These are phyloP conservation scores for Tridacna crocea DNA, from an alignment of 2,888 invertebrate species.

Conservation along the genomic window DNA sequence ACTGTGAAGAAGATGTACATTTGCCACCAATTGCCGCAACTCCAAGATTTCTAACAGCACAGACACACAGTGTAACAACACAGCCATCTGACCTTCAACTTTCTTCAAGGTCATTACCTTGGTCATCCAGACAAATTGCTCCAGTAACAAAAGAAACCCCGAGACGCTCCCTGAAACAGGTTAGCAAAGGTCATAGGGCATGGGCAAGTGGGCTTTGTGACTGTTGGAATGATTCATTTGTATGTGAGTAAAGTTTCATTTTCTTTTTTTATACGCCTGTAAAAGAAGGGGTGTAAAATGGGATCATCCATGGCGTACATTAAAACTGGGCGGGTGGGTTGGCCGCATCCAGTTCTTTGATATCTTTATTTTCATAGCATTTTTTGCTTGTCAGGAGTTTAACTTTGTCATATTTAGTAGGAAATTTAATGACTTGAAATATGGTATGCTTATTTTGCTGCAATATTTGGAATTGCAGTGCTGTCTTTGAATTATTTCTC, in stretches of 20 bases:
- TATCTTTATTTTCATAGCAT: no score
- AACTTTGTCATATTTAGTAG: no score
- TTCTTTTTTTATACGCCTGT: background rate
- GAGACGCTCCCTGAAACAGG: constrained; percentile 36
- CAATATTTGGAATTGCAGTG: no score
- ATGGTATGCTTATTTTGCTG: no score
- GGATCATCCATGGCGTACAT: no score
- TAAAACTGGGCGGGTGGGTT: no score
- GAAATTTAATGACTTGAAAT: no score
- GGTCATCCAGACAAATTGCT: background rate
- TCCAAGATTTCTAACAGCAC: constrained; percentile 9
- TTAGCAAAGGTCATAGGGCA: constrained; percentile 40
- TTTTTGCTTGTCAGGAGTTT: no score
- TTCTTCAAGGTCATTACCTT: background rate
- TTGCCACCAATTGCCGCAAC: constrained; percentile 3
- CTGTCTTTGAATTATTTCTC: no score
- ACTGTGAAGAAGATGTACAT: background rate
- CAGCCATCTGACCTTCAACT: background rate
- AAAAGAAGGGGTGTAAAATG: no score
- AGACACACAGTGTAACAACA: background rate
- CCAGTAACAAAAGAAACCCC: constrained; percentile 18
- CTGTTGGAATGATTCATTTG: constrained; percentile 24
- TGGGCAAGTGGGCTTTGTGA: constrained; percentile 43
- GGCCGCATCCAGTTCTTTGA: no score
- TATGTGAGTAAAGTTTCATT: constrained; percentile 28